Conservation (phyloP, 2,888 invertebrate species). For the Melolontha melolontha region DNA sequence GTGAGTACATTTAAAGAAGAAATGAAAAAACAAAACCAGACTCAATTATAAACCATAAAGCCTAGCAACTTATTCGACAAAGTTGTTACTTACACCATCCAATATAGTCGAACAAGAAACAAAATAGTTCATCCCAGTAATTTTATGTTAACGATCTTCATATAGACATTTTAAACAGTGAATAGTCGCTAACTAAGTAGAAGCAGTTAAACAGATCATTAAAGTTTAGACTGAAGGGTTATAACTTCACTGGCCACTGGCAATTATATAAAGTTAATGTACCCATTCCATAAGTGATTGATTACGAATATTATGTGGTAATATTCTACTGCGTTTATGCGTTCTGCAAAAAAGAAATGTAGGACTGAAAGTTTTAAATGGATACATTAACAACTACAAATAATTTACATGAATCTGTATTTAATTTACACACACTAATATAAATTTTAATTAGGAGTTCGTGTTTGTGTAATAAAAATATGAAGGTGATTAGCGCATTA, state of each 20-base stretch:
- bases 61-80: conserved; percentile 53
- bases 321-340: conserved; percentile 38
- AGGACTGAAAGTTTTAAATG: conserved; percentile 9
- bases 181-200: conserved; percentile 58
- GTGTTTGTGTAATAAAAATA: too few species aligned
- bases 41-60: conserved; percentile 55
- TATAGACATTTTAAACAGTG: conserved; percentile 56
- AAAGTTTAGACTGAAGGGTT: conserved; percentile 56
- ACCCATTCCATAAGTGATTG: conserved; percentile 42
- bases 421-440: conserved; percentile 31
- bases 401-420: conserved; percentile 17
- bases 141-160: conserved; percentile 57
- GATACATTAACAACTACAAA: conserved; percentile 18
- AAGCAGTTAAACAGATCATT: conserved; percentile 58
- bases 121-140: conserved; percentile 56
- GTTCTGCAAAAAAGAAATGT: conserved; percentile 26
- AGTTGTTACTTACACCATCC: conserved; percentile 44
- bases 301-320: conserved; percentile 41
- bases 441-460: too few species aligned
- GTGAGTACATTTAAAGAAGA: conserved; percentile 9
- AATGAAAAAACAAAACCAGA: conserved; percentile 43
- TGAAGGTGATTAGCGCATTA: too few species aligned
- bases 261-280: conserved; percentile 55
- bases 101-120: conserved; percentile 49
- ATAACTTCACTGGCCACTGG: conserved; percentile 57